Evolutionary conservation across 2,797 vertebrate genomes (phyloP).

Genomic region (Cyprinella venusta): DNA sequence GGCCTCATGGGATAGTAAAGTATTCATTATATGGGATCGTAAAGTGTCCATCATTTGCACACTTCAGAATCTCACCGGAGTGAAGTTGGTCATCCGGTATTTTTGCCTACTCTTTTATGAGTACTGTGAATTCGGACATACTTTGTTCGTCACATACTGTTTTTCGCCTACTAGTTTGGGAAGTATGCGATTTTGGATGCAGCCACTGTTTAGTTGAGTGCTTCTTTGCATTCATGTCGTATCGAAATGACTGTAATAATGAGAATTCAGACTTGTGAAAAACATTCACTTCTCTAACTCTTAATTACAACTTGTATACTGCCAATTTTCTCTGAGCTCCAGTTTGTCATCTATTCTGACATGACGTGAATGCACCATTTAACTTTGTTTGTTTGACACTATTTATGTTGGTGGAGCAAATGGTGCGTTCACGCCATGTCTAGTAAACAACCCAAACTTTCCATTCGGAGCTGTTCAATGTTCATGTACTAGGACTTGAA

Average conservation of each 20-base stretch:
- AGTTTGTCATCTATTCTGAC: neutral
- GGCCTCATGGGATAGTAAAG: neutral
- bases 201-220: too few species aligned
- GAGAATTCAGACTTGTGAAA: neutral
- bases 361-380: too few species aligned
- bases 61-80: neutral
- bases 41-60: too few species aligned
- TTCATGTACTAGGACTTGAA: neutral
- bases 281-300: neutral
- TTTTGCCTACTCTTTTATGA: neutral
- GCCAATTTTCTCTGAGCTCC: neutral
- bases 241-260: neutral
- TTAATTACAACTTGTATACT: neutral
- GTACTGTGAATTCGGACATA: neutral
- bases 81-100: neutral
- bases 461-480: neutral
- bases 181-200: too few species aligned
- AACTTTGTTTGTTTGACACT: neutral
- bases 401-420: neutral
- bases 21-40: neutral
- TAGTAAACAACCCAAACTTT: neutral
- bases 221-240: neutral
- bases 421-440: neutral
- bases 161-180: too few species aligned
- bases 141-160: too few species aligned